Base-by-base conservation (phyloP, 1,140 invertebrate species). In the Pseudomyrmex cubaensis region DNA sequence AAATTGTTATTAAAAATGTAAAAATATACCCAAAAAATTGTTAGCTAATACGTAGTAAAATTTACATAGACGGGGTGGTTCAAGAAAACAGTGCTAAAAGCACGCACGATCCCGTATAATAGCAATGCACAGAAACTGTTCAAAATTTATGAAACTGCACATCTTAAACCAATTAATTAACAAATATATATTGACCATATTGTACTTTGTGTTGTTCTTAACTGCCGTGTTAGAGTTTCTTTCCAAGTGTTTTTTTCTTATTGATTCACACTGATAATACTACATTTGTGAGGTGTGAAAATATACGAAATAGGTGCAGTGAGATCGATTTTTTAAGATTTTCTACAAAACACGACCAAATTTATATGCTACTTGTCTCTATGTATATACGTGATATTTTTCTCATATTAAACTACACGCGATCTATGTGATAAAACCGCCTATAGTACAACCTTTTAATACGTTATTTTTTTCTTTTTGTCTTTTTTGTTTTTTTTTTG, bases 151-250 rank as follows among this genome's bases (percentile, higher is more conserved):
- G 22, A 69, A 57, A 2, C 22, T 9, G 12, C 5, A 35, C 5
- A 35, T 35, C 35, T 78, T 20, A 78, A 78, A 70, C 44, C 10
- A 76, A 76, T 70, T 69, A 57, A 67, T 13, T 50, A 35, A 59
- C 7, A 50, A 73, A 85, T 76, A 82, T 87, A 87, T 87, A 88
- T 88, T 88, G 86, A 87, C 77, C 83, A 63, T 35, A 74, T 88
- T 88, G 82, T 87, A 88, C 86, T 87, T 44, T 74, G 57, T 61
- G 59, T 76, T 72, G 35, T 8, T 84, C 12, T n/a, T 72, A 56
- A 52, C 46, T 44, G 66, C 66, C 4, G 17, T n/a, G 35, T 48
- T 67, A 20, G 48, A 75, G 69, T 56, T 76, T 59, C 59, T 56
- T 74, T 72, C 12, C 59, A 59, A 22, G n/a, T 10, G 56, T 25